phyloP scores from a whole-genome alignment of 2,113 vertebrate genomes.

The Brachirus orientalis region DNA sequence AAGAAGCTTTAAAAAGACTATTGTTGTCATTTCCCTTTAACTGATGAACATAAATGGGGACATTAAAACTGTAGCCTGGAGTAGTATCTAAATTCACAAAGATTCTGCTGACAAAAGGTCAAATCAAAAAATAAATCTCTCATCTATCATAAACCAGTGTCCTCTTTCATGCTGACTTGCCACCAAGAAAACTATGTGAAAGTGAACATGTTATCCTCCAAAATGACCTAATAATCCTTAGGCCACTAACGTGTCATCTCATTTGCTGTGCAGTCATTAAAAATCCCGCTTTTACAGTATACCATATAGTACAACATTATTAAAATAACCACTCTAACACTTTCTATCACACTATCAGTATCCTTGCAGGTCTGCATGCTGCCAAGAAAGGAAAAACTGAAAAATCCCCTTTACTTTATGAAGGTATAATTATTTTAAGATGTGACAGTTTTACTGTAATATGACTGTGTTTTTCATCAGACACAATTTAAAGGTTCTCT shows the following conservation, averaged over 20 bases:
- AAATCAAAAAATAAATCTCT: constrained; percentile 32
- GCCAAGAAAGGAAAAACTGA: neutral
- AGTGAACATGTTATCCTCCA: constrained; percentile 18
- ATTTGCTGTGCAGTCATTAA: constrained; percentile 26
- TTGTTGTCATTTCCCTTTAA: constrained; percentile 56
- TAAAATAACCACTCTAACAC: neutral
- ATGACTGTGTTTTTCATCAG: neutral
- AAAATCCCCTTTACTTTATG: neutral
- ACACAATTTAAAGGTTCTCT: neutral
- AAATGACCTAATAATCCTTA: constrained; percentile 5
- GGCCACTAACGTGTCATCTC: neutral
- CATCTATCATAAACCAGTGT: constrained; percentile 1
- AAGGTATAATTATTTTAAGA: neutral
- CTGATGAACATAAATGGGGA: constrained; percentile 58
- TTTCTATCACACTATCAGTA: constrained; percentile 21
- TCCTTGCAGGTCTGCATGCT: neutral
- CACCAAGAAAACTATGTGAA: no score
- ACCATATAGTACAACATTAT: constrained; percentile 13
- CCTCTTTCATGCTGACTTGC: constrained; percentile 23
- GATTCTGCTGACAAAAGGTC: constrained; percentile 39
- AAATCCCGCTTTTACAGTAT: neutral
- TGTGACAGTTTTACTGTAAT: neutral
- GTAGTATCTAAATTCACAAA: neutral
- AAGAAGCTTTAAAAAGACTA: constrained; percentile 48
- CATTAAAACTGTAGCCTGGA: constrained; percentile 34